Percentiles rank a stretch among this genome's conserved stretches.
Evolutionary conservation across 1,140 invertebrate species (phyloP).

Genomic region (Drosophila teissieri): DNA sequence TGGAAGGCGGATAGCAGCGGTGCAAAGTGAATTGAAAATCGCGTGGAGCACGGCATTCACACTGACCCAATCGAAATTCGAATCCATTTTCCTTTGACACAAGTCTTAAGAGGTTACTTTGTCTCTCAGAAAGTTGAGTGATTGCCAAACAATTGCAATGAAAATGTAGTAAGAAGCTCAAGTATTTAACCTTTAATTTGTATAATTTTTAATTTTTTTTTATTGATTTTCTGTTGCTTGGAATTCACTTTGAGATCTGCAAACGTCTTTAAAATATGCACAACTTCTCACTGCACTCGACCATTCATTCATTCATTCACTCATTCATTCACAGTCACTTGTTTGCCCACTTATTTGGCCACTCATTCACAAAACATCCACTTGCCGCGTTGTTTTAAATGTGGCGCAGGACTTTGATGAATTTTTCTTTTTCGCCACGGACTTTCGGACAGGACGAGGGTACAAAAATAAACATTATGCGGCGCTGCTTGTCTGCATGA

Average conservation of each 20-base stretch:
- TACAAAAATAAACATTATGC: conserved; percentile 53
- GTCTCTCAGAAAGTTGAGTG: no score
- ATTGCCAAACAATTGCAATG: no score
- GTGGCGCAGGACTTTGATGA: conserved; percentile 22
- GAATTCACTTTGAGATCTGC: conserved; percentile 7
- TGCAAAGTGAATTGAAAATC: conserved; percentile 20
- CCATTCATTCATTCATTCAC: conserved; percentile 4
- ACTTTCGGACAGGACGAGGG: conserved; percentile 3
- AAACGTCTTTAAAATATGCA: conserved; percentile 11
- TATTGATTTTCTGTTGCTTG: no score
- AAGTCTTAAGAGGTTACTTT: background rate
- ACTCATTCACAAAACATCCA: conserved; percentile 11
- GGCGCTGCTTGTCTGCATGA: conserved; percentile 54
- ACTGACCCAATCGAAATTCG: background rate
- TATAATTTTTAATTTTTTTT: no score
- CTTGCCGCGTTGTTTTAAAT: conserved; percentile 23
- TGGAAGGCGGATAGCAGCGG: background rate
- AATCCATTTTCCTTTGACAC: background rate
- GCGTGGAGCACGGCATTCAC: background rate
- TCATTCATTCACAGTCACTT: background rate
- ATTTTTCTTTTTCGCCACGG: background rate
- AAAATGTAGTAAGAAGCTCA: no score
- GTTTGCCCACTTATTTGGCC: background rate
- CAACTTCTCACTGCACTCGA: conserved; percentile 5
- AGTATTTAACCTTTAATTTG: no score